Conservation (phyloP, 2,888 invertebrate species). For the Augochlorella aurata region DNA sequence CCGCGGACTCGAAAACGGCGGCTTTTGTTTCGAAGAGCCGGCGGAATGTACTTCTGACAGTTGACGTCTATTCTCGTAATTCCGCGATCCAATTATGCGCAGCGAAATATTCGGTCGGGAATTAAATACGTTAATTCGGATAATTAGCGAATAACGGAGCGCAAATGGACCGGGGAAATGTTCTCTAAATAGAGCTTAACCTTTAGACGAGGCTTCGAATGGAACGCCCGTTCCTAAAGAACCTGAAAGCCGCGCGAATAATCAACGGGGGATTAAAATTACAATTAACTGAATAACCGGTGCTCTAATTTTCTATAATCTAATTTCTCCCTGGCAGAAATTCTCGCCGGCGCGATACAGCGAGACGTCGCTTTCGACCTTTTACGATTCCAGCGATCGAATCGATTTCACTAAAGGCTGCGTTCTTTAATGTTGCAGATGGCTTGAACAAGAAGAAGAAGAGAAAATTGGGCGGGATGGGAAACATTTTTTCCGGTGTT, state of each 20-base stretch:
- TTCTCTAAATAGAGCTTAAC: constrained; percentile 61
- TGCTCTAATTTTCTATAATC: constrained; percentile 48
- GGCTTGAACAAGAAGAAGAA: constrained; percentile 84
- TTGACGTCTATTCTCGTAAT: not conserved
- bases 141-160: constrained; percentile 37
- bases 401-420: constrained; percentile 14
- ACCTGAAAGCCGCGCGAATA: constrained; percentile 52
- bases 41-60: too few species aligned
- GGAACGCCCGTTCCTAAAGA: constrained; percentile 61
- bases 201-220: constrained; percentile 59
- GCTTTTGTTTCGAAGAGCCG: too few species aligned
- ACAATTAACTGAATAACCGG: constrained; percentile 50
- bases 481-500: constrained; percentile 85
- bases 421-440: constrained; percentile 79
- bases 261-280: constrained; percentile 54
- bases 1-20: too few species aligned
- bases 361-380: constrained; percentile 28
- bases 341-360: constrained; percentile 11
- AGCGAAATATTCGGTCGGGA: not conserved
- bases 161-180: constrained; percentile 41
- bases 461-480: constrained; percentile 86
- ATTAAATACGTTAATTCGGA: constrained; percentile 10
- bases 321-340: not conserved
- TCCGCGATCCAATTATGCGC: not conserved
- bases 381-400: not conserved